Evolutionary conservation across 2,797 vertebrate species (phyloP).

Genomic region (Sebastes wilsoni): DNA sequence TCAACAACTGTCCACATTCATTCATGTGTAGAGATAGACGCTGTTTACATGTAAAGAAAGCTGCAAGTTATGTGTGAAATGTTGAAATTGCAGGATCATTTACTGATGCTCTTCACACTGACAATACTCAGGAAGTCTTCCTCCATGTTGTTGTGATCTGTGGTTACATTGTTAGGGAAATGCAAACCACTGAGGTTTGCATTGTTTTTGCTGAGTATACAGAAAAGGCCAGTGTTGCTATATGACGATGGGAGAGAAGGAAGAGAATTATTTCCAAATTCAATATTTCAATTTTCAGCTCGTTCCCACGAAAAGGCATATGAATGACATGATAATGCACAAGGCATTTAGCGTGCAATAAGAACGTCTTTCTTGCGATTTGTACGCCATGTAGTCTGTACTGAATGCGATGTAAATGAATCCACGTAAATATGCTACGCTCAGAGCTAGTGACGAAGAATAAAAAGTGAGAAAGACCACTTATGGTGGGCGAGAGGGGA

Average conservation of each 20-base stretch:
- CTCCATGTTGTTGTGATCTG: neutral
- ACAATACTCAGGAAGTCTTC: constrained; percentile 26
- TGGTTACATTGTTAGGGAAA: neutral
- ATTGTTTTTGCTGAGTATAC: neutral
- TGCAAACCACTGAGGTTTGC: neutral
- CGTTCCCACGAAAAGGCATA: too few relatives aligned
- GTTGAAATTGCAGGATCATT: constrained; percentile 19
- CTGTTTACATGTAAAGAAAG: constrained; percentile 40
- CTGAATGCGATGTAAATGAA: too few relatives aligned
- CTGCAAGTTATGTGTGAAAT: constrained; percentile 43
- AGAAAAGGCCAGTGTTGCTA: neutral
- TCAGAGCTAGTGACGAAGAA: too few relatives aligned
- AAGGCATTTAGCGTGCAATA: too few relatives aligned
- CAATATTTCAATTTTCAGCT: neutral
- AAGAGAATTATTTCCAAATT: neutral
- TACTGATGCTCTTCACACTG: neutral
- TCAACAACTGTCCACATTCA: constrained; percentile 24
- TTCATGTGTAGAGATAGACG: neutral
- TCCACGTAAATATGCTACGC: too few relatives aligned
- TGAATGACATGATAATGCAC: too few relatives aligned
- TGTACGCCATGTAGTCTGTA: too few relatives aligned
- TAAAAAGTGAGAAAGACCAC: too few relatives aligned
- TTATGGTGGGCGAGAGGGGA: too few relatives aligned
- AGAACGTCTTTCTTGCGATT: too few relatives aligned
- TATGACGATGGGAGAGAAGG: neutral